Evolutionary conservation across 2,888 invertebrate species (phyloP).

Genomic region (Dascillus cervinus): DNA sequence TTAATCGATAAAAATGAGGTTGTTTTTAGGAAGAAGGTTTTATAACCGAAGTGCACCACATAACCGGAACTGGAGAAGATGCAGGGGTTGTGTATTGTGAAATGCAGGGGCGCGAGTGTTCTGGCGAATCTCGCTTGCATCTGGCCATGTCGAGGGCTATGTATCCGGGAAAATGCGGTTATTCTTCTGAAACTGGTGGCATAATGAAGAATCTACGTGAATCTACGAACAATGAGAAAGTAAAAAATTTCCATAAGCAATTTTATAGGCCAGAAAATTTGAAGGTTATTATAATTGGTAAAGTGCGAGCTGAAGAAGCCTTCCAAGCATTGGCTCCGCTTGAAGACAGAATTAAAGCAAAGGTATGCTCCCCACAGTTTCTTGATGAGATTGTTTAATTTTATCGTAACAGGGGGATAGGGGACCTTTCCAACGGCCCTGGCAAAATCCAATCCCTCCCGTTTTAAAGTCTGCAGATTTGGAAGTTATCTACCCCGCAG

Average conservation of each 20-base stretch:
- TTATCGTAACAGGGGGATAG: conserved; percentile 39
- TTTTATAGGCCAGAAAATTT: conserved; percentile 88
- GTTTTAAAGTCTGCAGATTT: conserved; percentile 49
- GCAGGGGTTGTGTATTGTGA: conserved; percentile 95
- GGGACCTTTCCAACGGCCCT: conserved; percentile 61
- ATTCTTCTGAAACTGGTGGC: conserved; percentile 80
- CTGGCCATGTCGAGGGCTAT: conserved; percentile 58
- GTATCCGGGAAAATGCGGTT: conserved; percentile 77
- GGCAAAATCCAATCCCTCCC: conserved; percentile 66
- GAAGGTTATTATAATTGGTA: conserved; percentile 74
- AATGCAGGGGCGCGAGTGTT: conserved; percentile 82
- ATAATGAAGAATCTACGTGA: conserved; percentile 75
- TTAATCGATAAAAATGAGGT: background rate
- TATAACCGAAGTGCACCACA: conserved; percentile 86
- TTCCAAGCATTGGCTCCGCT: conserved; percentile 64
- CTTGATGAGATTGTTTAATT: too few relatives aligned
- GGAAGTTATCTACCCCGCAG: conserved; percentile 66
- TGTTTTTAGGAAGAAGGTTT: conserved; percentile 63
- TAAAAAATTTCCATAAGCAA: conserved; percentile 70
- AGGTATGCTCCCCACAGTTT: too few relatives aligned
- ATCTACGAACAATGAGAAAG: conserved; percentile 75
- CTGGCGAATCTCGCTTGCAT: conserved; percentile 64
- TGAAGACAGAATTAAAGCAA: conserved; percentile 67
- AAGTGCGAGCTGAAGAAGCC: conserved; percentile 66
- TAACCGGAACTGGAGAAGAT: conserved; percentile 81